Evolutionary conservation across 1,140 invertebrate species (phyloP), one percentile per base, ranked within the genome.

Genomic region (Anthonomus grandis): DNA sequence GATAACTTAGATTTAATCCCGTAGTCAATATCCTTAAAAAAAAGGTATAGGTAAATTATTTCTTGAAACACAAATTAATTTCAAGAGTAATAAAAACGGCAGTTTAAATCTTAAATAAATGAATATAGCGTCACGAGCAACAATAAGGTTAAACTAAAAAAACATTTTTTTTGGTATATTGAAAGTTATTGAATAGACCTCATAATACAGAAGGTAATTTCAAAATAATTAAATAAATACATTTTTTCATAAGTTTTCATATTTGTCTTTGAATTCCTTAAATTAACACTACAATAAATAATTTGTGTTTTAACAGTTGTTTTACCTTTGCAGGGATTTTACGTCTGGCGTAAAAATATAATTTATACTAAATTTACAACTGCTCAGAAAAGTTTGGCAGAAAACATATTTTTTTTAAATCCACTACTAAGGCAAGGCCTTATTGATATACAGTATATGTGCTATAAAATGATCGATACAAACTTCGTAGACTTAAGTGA

Each of bases 321-420:
- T 34, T 10, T 31, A 15, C 9, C 12, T 50, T 50, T 25, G 13
- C 2, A 58, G 72, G 83, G 86, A 0, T 91, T 92, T 70, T 87
- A 84, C 64, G 79, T 86, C 0, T 93, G 90, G 90, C 76, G 81
- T 31, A 88, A 88, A 66, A 84, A 83, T n/a, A 81, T 92, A 13
- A 74, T 81, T 19, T 83, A 79, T 59, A 79, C 79, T 27, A 92
- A 90, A 71, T 81, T 85, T 39, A 76, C 69, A 34, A 70, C 73
- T 6, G 81, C 83, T 0, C 80, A 79, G 12, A 79, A 76, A 36
- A 73, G 75, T 53, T 66, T 93, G 0, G 74, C 79, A 12, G 79
- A 84, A 24, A 82, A 86, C 68, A 73, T 91, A 3, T 91, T 91
- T 59, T 81, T 86, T 54, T 80, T 84, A 0, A 87, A 90, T 62